These are phyloP conservation scores for Acanthurus leucopareius DNA, from an alignment of 2,797 vertebrate genomes.

Conservation along the genomic window DNA sequence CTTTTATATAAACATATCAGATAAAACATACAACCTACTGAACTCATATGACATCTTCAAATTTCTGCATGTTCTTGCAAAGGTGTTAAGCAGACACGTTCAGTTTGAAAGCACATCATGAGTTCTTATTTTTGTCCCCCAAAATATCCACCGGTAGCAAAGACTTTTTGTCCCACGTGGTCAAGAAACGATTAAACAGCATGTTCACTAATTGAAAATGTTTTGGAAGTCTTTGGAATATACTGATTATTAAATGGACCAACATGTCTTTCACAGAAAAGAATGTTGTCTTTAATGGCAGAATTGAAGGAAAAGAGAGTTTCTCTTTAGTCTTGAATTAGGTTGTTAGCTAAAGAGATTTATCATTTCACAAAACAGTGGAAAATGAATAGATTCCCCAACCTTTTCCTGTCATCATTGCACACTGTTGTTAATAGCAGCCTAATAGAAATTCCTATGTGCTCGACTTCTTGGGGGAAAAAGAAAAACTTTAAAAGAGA, in stretches of 20 bases:
- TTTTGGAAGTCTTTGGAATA: not conserved
- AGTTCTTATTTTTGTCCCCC: not conserved
- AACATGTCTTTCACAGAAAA: not conserved
- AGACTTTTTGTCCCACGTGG: fast-evolving
- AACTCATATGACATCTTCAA: not conserved
- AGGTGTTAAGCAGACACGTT: not conserved
- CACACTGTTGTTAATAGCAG: not conserved
- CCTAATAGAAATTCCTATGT: not conserved
- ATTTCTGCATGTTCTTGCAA: not conserved
- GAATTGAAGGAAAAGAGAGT: not conserved
- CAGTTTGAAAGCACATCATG: not conserved
- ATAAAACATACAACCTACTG: not conserved
- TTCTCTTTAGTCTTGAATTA: not conserved
- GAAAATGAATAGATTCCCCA: not conserved
- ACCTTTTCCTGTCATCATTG: not conserved
- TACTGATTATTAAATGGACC: not conserved
- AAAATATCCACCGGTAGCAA: not conserved
- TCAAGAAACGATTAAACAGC: not conserved
- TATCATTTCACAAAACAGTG: not conserved
- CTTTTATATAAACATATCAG: not conserved
- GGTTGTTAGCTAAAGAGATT: not conserved
- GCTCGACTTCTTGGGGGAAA: too few species aligned
- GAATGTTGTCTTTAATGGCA: not conserved
- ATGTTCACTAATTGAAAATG: not conserved
- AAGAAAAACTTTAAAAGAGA: not conserved